Evolutionary conservation across 2,888 invertebrate species (phyloP), one percentile per base, ranked within the genome.

Genomic region (Folsomia manolachei): DNA sequence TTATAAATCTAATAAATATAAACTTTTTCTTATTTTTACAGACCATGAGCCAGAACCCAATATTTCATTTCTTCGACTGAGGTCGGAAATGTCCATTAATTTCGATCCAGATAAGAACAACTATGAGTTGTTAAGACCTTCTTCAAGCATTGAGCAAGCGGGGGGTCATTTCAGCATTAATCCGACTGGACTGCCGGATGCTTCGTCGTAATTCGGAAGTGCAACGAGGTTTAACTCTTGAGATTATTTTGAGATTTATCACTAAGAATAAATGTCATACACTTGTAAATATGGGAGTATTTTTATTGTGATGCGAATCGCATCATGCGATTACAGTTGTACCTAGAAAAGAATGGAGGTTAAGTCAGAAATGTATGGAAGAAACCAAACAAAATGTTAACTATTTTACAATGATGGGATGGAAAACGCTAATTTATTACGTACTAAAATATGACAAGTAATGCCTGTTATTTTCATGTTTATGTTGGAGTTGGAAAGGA

Each of bases 21-120:
- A n/a, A n/a, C n/a, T n/a, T n/a, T n/a, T n/a, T n/a, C n/a, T n/a
- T n/a, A n/a, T n/a, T n/a, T n/a, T n/a, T n/a, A n/a, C n/a, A n/a
- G n/a, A 78, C 65, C 72, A 80, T 63, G 80, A 78, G 63, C 77
- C 80, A 39, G 78, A 79, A 66, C 78, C 80, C 2, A 77, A 77
- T 62, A 76, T 80, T 64, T 74, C 78, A 1, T 78, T 80, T 51
- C 68, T 78, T 9, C 51, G 78, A 67, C 75, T 80, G 9, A 72
- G 74, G 62, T 78, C 78, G 11, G 77, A 78, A 56, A 71, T 78
- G 70, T 78, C 77, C 39, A 71, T 78, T 19, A 75, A 72, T 72
- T 73, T 78, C 56, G 76, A 75, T 61, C 71, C 75, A 11, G 74
- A 75, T 26, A 74, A 74, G 68, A 76, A 76, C 65, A 76, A 76